Percentiles rank a stretch among this genome's conserved stretches.
Conservation (phyloP, 2,888 invertebrate genomes). For the Andrena flavipes region DNA sequence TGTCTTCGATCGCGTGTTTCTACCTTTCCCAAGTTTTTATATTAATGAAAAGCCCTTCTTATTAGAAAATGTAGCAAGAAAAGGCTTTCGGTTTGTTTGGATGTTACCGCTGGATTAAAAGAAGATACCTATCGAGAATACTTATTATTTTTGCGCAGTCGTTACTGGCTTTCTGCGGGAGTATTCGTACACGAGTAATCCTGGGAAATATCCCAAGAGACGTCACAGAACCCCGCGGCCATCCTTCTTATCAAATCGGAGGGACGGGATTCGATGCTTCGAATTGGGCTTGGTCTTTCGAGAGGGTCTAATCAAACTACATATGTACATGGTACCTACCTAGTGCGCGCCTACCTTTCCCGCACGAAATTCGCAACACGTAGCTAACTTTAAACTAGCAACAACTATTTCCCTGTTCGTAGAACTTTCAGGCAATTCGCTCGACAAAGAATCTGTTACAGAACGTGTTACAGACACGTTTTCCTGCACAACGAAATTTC, state of each 20-base stretch:
- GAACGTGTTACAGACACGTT: not conserved
- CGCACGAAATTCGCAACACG: conserved; percentile 31
- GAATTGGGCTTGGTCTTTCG: conserved; percentile 18
- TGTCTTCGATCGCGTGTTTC: too few species aligned
- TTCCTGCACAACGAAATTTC: not conserved
- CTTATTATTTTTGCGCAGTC: not conserved
- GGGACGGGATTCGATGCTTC: not conserved
- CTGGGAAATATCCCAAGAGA: conserved; percentile 16
- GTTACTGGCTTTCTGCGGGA: not conserved
- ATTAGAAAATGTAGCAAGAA: not conserved
- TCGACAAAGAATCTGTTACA: not conserved
- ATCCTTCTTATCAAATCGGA: not conserved
- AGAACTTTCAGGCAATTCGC: not conserved
- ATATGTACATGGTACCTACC: not conserved
- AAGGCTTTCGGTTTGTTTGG: not conserved
- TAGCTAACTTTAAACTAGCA: not conserved
- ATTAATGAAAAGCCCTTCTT: not conserved
- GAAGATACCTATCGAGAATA: not conserved
- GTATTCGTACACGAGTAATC: not conserved
- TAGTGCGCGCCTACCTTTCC: not conserved
- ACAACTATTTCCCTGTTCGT: conserved; percentile 1
- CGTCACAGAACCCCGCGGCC: conserved; percentile 1
- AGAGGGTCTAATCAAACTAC: conserved; percentile 13
- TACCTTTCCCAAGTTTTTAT: too few species aligned
- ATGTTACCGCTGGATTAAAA: not conserved